A percentile compares a stretch with the other conserved stretches of the same genome.
Evolutionary conservation across 2,797 vertebrate species (phyloP).

Genomic region (Peromyscus attwateri): DNA sequence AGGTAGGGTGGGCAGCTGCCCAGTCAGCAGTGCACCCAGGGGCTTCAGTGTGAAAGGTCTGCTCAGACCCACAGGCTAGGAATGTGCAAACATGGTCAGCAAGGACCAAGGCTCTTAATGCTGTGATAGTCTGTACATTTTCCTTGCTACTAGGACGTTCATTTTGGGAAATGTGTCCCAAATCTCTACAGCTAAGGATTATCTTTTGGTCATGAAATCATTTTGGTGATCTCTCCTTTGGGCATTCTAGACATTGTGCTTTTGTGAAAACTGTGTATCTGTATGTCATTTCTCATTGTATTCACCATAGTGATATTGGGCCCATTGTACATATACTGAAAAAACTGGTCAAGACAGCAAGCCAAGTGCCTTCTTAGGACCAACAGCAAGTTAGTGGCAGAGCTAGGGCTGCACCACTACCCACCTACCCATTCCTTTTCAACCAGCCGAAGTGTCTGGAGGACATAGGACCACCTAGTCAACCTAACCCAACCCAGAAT

Average conservation of each 20-base stretch:
- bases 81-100: background rate
- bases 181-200: background rate
- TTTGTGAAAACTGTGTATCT: background rate
- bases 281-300: background rate
- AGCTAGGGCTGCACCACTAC: background rate
- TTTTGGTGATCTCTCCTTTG: slow-evolving; percentile 20
- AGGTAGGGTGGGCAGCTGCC: slow-evolving; percentile 90
- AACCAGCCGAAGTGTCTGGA: background rate
- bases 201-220: slow-evolving; percentile 30
- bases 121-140: background rate
- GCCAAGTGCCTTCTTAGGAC: background rate
- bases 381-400: background rate
- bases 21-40: background rate
- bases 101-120: background rate
- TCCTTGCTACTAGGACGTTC: background rate
- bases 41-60: slow-evolving; percentile 49
- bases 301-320: background rate
- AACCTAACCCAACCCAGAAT: background rate
- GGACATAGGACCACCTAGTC: background rate
- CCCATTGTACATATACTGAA: background rate
- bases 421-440: background rate
- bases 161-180: background rate
- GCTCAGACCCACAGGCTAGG: slow-evolving; percentile 15
- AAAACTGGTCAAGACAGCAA: background rate
- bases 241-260: background rate